These are phyloP conservation scores for Pachycephala philippinensis DNA, from an alignment of 2,113 vertebrate species.

Conservation along the genomic window DNA sequence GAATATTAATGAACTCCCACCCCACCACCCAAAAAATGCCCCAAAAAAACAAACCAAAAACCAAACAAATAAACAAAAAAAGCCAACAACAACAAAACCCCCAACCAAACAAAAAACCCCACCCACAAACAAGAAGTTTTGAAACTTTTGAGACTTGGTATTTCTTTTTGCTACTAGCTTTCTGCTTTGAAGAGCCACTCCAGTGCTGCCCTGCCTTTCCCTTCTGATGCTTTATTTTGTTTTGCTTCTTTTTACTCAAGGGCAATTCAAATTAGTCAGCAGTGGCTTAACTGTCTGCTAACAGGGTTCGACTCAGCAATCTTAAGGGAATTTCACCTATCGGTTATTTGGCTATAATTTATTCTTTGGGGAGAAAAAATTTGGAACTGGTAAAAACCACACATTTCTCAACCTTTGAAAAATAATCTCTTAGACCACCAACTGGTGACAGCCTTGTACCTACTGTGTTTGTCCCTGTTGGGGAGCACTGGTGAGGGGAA, in stretches of 20 bases:
- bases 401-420: background rate
- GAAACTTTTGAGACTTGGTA: background rate
- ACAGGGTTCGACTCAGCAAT: accelerated
- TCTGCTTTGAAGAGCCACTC: background rate
- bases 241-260: background rate
- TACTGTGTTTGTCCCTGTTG: background rate
- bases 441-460: background rate
- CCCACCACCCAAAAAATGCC: background rate
- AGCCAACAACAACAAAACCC: too few species aligned
- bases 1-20: accelerated
- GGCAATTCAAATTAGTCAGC: background rate
- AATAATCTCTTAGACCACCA: background rate
- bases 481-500: background rate
- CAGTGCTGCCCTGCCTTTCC: background rate
- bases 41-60: too few species aligned
- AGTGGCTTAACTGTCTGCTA: background rate
- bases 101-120: background rate
- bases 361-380: background rate
- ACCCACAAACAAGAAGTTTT: too few species aligned
- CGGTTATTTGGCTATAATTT: background rate
- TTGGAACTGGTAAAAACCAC: background rate
- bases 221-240: background rate
- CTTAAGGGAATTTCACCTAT: background rate
- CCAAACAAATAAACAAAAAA: background rate
- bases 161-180: background rate